These are phyloP conservation scores for Ataeniobius toweri DNA, from an alignment of 2,797 vertebrate species.

Conservation along the genomic window DNA sequence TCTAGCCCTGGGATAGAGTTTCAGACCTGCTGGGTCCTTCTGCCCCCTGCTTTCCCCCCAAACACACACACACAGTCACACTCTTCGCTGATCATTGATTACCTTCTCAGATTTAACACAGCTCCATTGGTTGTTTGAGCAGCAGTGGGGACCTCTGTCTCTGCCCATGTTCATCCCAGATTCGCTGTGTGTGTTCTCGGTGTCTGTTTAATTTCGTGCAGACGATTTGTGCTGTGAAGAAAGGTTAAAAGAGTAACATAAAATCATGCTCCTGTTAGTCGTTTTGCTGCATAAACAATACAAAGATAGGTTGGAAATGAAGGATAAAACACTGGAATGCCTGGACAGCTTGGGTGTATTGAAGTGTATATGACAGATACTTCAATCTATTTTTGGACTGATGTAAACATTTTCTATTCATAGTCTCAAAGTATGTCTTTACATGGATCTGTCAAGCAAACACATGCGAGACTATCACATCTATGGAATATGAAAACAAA, in stretches of 20 bases:
- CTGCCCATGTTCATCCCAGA: slow-evolving; percentile 51
- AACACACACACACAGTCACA: slow-evolving; percentile 53
- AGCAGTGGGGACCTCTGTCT: slow-evolving; percentile 68
- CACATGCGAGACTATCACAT: background rate
- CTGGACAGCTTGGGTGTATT: background rate
- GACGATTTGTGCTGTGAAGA: slow-evolving; percentile 46
- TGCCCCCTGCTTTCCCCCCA: slow-evolving; percentile 60
- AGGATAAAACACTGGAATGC: background rate
- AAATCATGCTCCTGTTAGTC: slow-evolving; percentile 22
- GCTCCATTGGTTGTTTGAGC: slow-evolving; percentile 72
- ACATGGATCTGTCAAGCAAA: background rate
- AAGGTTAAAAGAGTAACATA: slow-evolving; percentile 55
- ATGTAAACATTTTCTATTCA: background rate
- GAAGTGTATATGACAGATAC: background rate
- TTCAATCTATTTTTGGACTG: background rate
- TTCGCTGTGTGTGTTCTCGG: background rate
- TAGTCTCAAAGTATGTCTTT: background rate
- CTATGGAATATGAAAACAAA: background rate
- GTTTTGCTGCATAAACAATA: slow-evolving; percentile 12
- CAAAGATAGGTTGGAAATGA: slow-evolving; percentile 1
- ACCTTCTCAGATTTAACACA: slow-evolving; percentile 80
- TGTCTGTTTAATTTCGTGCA: slow-evolving; percentile 24
- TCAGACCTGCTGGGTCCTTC: slow-evolving; percentile 77
- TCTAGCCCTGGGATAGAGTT: slow-evolving; percentile 85
- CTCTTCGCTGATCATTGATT: slow-evolving; percentile 80